Base-by-base conservation (phyloP, 2,113 vertebrate genomes). In the Salvelinus sp. region DNA sequence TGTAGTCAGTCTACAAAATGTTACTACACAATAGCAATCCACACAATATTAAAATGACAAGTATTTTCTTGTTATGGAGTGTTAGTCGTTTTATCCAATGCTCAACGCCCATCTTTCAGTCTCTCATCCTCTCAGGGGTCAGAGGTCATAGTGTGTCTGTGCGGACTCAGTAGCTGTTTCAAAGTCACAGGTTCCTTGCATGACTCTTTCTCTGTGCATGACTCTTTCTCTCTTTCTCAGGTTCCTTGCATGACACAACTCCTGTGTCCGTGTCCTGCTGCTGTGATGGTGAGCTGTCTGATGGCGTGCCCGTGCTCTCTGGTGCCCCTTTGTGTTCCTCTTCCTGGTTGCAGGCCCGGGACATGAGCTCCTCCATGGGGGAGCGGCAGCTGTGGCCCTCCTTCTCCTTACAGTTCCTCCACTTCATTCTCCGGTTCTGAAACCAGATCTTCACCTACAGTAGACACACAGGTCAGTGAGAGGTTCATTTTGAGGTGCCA, bases 361-460 rank as follows among this genome's bases (percentile, higher is more conserved):
- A 80, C 86, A 91, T 84, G 25, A 91, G 89, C 81, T 91, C 91
- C 27, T 93, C 91, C 87, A 90, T 90, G 0, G 86, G 85, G 23
- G 91, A 90, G 22, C 87, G 87, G 25, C 79, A 80, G 77, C 70
- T 82, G 23, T 92, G 86, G 54, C 87, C 79, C 91, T 98, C 96
- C 85, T 96, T 98, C 90, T 99, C 97, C 92, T 96, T 97, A 83
- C 95, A 97, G 91, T 99, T 99, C 85, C 97, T 93, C 97, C 97
- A 98, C 83, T 99, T 99, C 97, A 98, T 99, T 68, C 97, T 94
- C 81, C 97, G 94, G 88, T 99, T 99, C 91, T 99, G 97, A 90
- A 99, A 99, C 97, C 97, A 98, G 86, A 99, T 98, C 91, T 99
- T 99, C 77, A 99, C 97, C 97, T 99, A 25, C 82, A 83, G 90